phyloP scores from a whole-genome alignment of 1,140 invertebrate genomes.

The Brevipalpus yothersi region DNA sequence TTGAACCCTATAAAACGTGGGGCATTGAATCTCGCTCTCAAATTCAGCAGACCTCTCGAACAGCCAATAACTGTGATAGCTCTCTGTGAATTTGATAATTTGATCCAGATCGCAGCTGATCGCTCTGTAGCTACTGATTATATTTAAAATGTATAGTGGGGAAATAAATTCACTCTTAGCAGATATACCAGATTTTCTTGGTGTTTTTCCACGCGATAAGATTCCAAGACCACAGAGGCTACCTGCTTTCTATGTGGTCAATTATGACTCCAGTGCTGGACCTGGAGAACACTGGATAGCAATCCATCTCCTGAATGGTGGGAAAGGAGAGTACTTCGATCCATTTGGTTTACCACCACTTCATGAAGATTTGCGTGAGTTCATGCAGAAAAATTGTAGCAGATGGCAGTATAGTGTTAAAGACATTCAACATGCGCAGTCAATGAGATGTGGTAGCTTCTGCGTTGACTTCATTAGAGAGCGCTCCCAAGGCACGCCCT shows the following conservation, averaged over 20 bases:
- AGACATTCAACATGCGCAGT: too few species aligned
- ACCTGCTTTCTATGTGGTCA: background rate
- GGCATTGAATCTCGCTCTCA: background rate
- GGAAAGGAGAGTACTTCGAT: background rate
- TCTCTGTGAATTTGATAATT: background rate
- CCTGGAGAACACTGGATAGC: constrained; percentile 1
- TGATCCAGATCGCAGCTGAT: background rate
- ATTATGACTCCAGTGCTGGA: background rate
- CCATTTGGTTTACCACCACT: background rate
- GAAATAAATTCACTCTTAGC: background rate
- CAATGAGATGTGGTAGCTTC: too few species aligned
- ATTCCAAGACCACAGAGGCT: background rate
- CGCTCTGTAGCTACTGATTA: background rate
- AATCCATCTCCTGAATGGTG: background rate
- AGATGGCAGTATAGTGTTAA: too few species aligned
- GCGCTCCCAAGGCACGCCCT: too few species aligned
- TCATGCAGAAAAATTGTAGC: too few species aligned
- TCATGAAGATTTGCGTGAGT: background rate
- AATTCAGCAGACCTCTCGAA: background rate
- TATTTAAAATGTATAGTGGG: background rate
- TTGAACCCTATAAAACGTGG: background rate
- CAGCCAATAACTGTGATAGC: background rate
- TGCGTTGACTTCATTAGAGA: too few species aligned
- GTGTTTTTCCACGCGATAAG: background rate
- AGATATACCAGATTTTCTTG: background rate